Percentiles rank a stretch among this genome's conserved stretches.
phyloP scores from a whole-genome alignment of 2,797 vertebrate species.

The Myoxocephalus aenaeus region DNA sequence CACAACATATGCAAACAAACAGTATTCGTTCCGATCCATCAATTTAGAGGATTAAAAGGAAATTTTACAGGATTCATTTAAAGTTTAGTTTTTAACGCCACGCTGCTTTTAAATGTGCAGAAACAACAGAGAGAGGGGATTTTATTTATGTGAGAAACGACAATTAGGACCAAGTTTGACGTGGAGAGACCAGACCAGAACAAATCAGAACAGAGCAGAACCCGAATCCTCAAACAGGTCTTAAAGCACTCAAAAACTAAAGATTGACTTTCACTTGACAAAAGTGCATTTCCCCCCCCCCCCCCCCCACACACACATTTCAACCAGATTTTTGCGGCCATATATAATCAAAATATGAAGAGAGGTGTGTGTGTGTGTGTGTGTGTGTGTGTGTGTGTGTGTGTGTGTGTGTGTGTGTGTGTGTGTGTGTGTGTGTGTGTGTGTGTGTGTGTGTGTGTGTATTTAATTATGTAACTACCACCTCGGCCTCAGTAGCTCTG shows the following conservation, averaged over 20 bases:
- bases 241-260: neutral
- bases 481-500: conserved; percentile 54
- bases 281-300: neutral
- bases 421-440: too few species aligned
- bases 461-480: conserved; percentile 63
- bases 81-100: neutral
- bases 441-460: neutral
- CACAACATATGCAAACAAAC: neutral
- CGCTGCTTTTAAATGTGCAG: neutral
- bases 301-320: too few species aligned
- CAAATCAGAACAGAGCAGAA: too few species aligned
- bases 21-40: neutral
- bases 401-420: too few species aligned
- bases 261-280: neutral
- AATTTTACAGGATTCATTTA: neutral
- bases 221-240: neutral
- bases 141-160: neutral
- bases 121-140: neutral
- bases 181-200: neutral
- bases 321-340: neutral
- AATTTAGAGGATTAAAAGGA: neutral
- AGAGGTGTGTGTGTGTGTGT: neutral
- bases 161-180: neutral
- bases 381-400: too few species aligned
- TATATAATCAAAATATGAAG: neutral